These are phyloP conservation scores for Todiramphus saurophagus DNA, from an alignment of 2,113 vertebrate species.

Conservation along the genomic window DNA sequence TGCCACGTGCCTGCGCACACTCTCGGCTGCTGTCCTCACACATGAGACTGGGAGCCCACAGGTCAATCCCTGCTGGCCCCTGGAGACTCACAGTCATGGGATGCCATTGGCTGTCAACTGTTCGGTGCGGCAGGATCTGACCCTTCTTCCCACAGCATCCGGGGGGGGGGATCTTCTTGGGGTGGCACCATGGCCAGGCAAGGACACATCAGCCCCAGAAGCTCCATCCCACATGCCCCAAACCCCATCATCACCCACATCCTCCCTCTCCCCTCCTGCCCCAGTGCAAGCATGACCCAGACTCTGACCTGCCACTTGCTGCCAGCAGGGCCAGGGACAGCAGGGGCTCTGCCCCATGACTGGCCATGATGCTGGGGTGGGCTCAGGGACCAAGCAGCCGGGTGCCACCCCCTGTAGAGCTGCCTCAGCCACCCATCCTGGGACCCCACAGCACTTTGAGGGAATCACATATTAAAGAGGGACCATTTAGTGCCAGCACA, in stretches of 20 bases:
- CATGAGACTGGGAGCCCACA: neutral
- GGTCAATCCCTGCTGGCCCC: neutral
- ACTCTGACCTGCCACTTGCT: neutral
- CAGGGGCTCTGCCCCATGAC: fast-evolving
- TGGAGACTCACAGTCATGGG: neutral
- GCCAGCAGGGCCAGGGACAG: fast-evolving
- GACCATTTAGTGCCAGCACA: neutral
- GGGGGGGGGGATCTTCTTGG: fast-evolving
- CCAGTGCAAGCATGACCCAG: fast-evolving
- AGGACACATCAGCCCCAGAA: neutral
- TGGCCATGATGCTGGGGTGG: fast-evolving
- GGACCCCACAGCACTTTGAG: neutral
- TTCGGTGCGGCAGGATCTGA: neutral
- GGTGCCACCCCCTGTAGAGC: neutral
- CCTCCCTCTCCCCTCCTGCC: neutral
- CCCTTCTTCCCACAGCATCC: neutral
- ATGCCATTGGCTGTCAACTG: neutral
- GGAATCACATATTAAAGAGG: neutral
- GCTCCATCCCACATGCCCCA: neutral
- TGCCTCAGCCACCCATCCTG: neutral
- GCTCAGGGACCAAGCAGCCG: fast-evolving
- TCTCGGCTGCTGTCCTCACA: neutral
- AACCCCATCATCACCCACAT: neutral
- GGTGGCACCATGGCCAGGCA: neutral
- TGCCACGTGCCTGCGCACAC: neutral